phyloP scores from a whole-genome alignment of 2,888 invertebrate species.

The Andrena hattorfiana region DNA sequence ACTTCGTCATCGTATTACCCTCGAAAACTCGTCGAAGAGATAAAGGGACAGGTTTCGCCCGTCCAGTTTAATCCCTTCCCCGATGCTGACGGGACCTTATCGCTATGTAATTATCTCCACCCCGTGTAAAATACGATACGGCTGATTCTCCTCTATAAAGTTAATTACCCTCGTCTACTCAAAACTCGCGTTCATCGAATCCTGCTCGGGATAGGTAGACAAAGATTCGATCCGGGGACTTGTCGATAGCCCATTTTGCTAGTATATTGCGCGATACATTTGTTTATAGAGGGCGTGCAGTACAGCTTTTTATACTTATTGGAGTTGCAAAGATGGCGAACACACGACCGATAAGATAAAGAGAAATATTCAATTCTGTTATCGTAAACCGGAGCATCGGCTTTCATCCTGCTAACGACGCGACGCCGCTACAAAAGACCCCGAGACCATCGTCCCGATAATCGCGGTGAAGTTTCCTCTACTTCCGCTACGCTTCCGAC shows the following conservation, averaged over 20 bases:
- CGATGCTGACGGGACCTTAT: conserved; percentile 32
- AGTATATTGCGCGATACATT: too few relatives aligned
- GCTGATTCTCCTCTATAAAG: conserved; percentile 31
- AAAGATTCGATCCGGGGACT: not conserved
- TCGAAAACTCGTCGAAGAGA: conserved; percentile 45
- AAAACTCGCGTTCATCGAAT: not conserved
- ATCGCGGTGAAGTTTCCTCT: conserved; percentile 38
- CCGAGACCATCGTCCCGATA: conserved; percentile 28
- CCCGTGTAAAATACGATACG: conserved; percentile 30
- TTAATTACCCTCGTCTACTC: conserved; percentile 10
- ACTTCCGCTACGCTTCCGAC: conserved; percentile 28
- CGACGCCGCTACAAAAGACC: conserved; percentile 31
- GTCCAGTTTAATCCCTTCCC: conserved; percentile 44
- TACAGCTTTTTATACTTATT: not conserved
- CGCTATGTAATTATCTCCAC: conserved; percentile 40
- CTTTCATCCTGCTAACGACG: conserved; percentile 44
- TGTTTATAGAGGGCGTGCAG: too few relatives aligned
- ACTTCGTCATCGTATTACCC: conserved; percentile 53
- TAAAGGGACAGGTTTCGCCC: conserved; percentile 33
- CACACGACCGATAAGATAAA: conserved; percentile 22
- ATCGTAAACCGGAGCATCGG: not conserved
- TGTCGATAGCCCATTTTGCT: too few relatives aligned
- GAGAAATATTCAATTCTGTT: conserved; percentile 40
- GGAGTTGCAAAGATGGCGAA: not conserved
- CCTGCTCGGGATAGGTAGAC: not conserved